A percentile compares a stretch with the other conserved stretches of the same genome.
phyloP scores from a whole-genome alignment of 2,113 vertebrate species.

The Atlantisia rogersi region DNA sequence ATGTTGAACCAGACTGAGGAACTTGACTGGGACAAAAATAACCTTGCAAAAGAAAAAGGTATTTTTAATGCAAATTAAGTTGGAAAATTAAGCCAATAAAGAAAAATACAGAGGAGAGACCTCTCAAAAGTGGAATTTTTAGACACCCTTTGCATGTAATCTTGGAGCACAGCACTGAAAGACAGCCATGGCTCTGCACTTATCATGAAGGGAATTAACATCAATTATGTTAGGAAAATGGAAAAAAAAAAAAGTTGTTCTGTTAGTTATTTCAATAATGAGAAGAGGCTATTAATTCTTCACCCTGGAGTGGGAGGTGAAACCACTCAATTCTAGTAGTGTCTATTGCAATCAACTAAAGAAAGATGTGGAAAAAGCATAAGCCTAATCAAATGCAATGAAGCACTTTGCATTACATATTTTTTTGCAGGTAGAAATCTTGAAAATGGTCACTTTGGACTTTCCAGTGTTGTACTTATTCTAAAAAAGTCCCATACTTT shows the following conservation, averaged over 20 bases:
- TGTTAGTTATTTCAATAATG: not conserved
- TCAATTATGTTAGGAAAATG: not conserved
- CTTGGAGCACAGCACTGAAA: not conserved
- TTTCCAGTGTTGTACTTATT: no score
- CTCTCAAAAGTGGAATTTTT: not conserved
- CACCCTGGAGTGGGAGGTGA: not conserved
- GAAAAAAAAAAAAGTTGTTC: not conserved
- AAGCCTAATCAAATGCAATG: not conserved
- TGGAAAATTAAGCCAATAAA: not conserved
- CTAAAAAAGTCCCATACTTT: no score
- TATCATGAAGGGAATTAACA: not conserved
- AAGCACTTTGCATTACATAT: not conserved
- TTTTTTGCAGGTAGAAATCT: not conserved
- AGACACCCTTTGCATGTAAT: not conserved
- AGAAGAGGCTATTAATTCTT: not conserved
- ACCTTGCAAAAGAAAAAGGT: not conserved
- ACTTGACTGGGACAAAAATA: not conserved
- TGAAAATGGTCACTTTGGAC: not conserved
- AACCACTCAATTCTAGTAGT: not conserved
- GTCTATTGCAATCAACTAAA: not conserved
- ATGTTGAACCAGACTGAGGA: not conserved
- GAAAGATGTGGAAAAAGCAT: not conserved
- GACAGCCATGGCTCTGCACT: not conserved
- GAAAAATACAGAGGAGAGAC: not conserved
- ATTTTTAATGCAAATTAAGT: not conserved